A percentile compares a stretch with the other conserved stretches of the same genome.
Conservation (phyloP, 2,797 vertebrate genomes). For the Champsocephalus esox region DNA sequence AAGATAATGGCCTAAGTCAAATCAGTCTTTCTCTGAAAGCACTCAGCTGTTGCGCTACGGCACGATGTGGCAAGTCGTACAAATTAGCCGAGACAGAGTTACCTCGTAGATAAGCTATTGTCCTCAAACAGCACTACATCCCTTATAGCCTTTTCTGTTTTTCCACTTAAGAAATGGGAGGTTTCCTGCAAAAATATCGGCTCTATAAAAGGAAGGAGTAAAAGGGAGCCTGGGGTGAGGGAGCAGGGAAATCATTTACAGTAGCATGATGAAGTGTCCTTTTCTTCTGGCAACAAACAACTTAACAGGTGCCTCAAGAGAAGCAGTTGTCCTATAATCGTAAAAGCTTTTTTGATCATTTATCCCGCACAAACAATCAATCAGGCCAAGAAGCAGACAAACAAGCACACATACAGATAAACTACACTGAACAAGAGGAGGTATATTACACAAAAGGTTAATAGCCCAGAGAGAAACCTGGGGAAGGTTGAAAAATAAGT, state of each 20-base stretch:
- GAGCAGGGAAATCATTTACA: conserved; percentile 73
- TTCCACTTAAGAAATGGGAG: conserved; percentile 50
- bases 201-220: conserved; percentile 64
- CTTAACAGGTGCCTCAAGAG: conserved; percentile 73
- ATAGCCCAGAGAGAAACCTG: conserved; percentile 43
- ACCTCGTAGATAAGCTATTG: conserved; percentile 79
- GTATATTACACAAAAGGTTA: conserved; percentile 54
- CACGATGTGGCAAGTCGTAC: conserved; percentile 81
- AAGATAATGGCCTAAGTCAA: conserved; percentile 86
- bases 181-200: conserved; percentile 62
- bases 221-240: conserved; percentile 67
- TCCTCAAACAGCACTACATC: conserved; percentile 68
- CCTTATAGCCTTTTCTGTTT: conserved; percentile 45
- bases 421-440: conserved; percentile 18
- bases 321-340: conserved; percentile 73
- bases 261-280: conserved; percentile 68
- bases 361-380: conserved; percentile 73
- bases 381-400: conserved; percentile 61
- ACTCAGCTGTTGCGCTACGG: conserved; percentile 76
- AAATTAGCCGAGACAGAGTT: conserved; percentile 81
- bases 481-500: conserved; percentile 42
- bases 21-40: conserved; percentile 82
- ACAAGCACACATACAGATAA: conserved; percentile 27
- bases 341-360: conserved; percentile 81
- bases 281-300: conserved; percentile 72